Evolutionary conservation across 2,113 vertebrate species (phyloP).

Genomic region (Oplegnathus fasciatus): DNA sequence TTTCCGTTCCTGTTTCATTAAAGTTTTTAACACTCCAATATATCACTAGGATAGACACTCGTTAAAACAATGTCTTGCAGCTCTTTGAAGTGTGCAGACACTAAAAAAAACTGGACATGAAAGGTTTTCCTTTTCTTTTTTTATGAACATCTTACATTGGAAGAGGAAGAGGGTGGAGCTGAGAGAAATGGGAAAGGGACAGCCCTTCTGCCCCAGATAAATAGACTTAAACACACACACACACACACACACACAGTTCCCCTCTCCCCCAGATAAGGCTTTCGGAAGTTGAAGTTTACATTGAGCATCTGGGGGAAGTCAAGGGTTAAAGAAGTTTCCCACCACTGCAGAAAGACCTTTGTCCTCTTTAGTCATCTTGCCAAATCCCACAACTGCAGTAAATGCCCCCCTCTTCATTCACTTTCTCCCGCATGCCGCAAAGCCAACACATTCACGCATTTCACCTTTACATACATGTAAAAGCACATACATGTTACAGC

Average conservation of each 20-base stretch:
- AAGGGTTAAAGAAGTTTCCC: constrained; percentile 82
- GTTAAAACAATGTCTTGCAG: constrained; percentile 25
- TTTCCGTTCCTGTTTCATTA: constrained; percentile 28
- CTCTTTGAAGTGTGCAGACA: constrained; percentile 53
- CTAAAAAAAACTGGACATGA: constrained; percentile 23
- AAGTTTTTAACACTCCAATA: constrained; percentile 26
- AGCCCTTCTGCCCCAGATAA: constrained; percentile 46
- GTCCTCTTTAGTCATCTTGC: constrained; percentile 59
- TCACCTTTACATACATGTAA: constrained; percentile 4
- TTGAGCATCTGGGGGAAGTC: constrained; percentile 78
- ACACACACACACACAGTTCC: constrained; percentile 21
- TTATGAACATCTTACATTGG: constrained; percentile 22
- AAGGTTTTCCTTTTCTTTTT: constrained; percentile 18
- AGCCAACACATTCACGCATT: not conserved
- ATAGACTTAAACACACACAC: constrained; percentile 22
- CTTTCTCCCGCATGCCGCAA: constrained; percentile 20
- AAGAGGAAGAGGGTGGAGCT: constrained; percentile 31
- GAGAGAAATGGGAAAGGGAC: constrained; percentile 47
- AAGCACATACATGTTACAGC: constrained; percentile 1
- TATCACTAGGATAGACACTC: not conserved
- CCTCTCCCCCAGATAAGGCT: constrained; percentile 68
- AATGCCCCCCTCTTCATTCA: constrained; percentile 17
- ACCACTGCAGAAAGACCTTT: constrained; percentile 76
- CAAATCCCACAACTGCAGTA: constrained; percentile 64
- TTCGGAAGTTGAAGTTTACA: constrained; percentile 81